These are phyloP conservation scores for Rhinolophus ferrumequinum DNA, from an alignment of 2,113 vertebrate genomes.

Conservation along the genomic window DNA sequence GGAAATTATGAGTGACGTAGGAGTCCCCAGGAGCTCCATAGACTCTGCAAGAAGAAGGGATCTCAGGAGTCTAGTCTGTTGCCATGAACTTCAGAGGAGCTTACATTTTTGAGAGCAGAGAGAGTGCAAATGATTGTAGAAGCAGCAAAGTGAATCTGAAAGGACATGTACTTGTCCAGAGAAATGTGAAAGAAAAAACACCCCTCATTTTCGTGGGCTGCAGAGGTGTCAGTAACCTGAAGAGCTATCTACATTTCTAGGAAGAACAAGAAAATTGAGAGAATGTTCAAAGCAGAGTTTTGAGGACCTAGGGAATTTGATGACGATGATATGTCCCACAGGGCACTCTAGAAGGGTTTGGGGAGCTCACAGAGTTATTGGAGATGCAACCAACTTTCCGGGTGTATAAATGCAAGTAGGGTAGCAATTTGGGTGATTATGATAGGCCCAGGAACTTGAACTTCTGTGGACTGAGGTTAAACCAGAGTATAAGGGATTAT, in stretches of 20 bases:
- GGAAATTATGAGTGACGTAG: neutral
- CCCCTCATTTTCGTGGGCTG: neutral
- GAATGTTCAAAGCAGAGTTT: neutral
- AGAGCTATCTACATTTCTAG: neutral
- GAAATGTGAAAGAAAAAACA: neutral
- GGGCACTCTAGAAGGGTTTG: neutral
- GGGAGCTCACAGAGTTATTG: neutral
- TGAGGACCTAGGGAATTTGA: neutral
- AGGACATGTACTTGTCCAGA: neutral
- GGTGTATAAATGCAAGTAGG: too few relatives aligned
- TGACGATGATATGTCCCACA: neutral
- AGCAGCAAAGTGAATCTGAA: neutral
- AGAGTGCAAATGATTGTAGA: neutral
- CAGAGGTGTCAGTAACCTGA: neutral
- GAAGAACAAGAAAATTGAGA: neutral
- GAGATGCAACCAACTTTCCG: neutral
- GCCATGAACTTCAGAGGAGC: neutral
- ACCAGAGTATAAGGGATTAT: neutral
- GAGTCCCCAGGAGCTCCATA: neutral
- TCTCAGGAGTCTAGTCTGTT: neutral
- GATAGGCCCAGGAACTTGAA: neutral
- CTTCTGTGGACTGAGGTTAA: neutral
- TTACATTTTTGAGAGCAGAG: neutral
- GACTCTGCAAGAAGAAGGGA: neutral
- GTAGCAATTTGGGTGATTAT: neutral